Conservation (phyloP, 2,113 vertebrate species). For the Chiloscyllium plagiosum region DNA sequence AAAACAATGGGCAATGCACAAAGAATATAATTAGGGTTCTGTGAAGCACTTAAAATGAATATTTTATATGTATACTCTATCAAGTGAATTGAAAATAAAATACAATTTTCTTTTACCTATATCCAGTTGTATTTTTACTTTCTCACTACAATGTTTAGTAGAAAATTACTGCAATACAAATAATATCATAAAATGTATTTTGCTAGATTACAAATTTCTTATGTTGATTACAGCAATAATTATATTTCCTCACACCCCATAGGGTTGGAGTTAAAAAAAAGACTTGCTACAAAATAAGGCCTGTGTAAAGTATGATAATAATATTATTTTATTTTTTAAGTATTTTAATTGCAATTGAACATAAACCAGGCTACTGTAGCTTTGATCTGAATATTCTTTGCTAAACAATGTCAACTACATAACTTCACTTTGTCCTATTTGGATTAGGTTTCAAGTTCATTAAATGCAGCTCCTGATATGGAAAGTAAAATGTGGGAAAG, state of each 20-base stretch:
- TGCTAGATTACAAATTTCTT: conserved; percentile 2
- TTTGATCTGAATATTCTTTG: neutral
- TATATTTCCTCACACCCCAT: neutral
- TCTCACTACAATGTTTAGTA: neutral
- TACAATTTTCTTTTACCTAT: neutral
- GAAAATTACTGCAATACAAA: conserved; percentile 8
- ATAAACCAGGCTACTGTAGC: neutral
- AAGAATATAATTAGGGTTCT: conserved; percentile 34
- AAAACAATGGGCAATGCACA: neutral
- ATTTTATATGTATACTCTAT: conserved; percentile 37
- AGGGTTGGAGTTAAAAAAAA: neutral
- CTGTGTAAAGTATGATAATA: neutral
- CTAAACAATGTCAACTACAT: neutral
- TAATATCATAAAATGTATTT: conserved; percentile 25
- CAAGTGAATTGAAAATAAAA: conserved; percentile 35
- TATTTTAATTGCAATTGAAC: conserved; percentile 19
- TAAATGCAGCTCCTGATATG: neutral
- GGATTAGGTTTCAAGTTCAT: neutral
- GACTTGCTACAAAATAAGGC: neutral
- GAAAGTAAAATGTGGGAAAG: neutral
- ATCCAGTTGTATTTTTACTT: conserved; percentile 11
- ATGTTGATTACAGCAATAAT: neutral
- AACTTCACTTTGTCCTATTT: neutral
- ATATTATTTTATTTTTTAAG: conserved; percentile 1
- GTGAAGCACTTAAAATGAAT: conserved; percentile 33